Percentiles rank a stretch among this genome's conserved stretches.
phyloP scores from a whole-genome alignment of 2,797 vertebrate genomes.

The Lophius americanus region DNA sequence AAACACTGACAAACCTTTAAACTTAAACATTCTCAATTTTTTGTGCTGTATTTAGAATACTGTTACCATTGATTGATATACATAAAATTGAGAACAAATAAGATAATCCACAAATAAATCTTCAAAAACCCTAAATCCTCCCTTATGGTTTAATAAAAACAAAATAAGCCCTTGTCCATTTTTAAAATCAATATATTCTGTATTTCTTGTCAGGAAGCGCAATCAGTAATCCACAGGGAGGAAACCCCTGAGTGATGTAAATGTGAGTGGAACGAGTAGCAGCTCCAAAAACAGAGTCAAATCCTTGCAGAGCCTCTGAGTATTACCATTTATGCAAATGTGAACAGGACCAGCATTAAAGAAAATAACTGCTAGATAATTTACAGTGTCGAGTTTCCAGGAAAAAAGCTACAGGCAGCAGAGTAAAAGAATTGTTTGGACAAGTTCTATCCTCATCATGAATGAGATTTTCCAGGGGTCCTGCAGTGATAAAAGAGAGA shows the following conservation, averaged over 20 bases:
- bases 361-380: too few species aligned
- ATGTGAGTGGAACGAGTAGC: conserved; percentile 4
- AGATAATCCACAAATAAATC: too few species aligned
- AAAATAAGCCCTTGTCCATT: not conserved
- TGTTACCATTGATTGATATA: too few species aligned
- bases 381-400: too few species aligned
- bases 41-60: too few species aligned
- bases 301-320: conserved; percentile 1
- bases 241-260: not conserved
- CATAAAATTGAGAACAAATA: too few species aligned
- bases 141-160: not conserved
- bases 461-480: conserved; percentile 33
- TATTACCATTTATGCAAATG: not conserved
- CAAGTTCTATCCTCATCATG: conserved; percentile 13
- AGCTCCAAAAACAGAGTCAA: conserved; percentile 13
- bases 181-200: conserved; percentile 8
- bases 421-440: not conserved
- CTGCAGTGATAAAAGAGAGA: not conserved
- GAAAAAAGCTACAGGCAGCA: not conserved
- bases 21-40: too few species aligned
- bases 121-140: not conserved
- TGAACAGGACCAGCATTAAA: conserved; percentile 1
- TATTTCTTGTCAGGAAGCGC: not conserved
- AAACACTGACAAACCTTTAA: too few species aligned
- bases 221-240: not conserved